Conservation (phyloP, 2,797 vertebrate genomes). For the Spondyliosoma cantharus region DNA sequence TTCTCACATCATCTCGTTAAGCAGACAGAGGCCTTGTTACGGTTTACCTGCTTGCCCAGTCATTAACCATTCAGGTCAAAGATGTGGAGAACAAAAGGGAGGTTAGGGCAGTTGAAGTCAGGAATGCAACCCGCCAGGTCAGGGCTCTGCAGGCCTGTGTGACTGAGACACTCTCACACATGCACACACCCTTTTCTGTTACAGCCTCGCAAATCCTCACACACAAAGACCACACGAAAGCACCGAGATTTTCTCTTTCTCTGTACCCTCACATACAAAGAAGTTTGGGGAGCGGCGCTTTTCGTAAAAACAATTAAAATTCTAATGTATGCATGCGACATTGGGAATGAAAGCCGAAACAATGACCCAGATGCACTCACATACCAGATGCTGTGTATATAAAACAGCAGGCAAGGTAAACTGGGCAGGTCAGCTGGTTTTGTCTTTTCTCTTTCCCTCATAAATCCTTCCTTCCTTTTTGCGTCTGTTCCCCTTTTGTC, state of each 20-base stretch:
- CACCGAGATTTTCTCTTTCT: conserved; percentile 14
- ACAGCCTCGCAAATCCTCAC: conserved; percentile 44
- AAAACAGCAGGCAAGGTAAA: conserved; percentile 34
- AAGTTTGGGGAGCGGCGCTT: conserved; percentile 38
- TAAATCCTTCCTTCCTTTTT: conserved; percentile 36
- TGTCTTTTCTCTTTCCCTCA: conserved; percentile 31
- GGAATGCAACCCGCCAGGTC: conserved; percentile 79
- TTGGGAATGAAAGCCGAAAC: conserved; percentile 43
- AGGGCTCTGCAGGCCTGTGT: conserved; percentile 47
- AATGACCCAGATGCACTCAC: conserved; percentile 23
- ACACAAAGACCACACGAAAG: conserved; percentile 53
- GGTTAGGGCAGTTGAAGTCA: conserved; percentile 70
- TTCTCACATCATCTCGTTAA: conserved; percentile 71
- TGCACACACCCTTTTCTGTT: conserved; percentile 55
- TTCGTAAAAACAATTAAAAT: conserved; percentile 34
- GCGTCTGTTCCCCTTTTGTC: conserved; percentile 36
- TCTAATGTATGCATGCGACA: conserved; percentile 10
- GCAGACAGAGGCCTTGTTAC: conserved; percentile 57
- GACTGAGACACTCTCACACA: conserved; percentile 48
- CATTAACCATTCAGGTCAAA: conserved; percentile 73
- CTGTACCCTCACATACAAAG: conserved; percentile 13
- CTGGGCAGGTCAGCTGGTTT: conserved; percentile 32
- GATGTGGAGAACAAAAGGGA: conserved; percentile 70
- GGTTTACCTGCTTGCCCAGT: conserved; percentile 71
- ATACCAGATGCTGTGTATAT: conserved; percentile 35